Conservation (phyloP, 92 coral and sea anemone species). For the Desmophyllum pertusum region DNA sequence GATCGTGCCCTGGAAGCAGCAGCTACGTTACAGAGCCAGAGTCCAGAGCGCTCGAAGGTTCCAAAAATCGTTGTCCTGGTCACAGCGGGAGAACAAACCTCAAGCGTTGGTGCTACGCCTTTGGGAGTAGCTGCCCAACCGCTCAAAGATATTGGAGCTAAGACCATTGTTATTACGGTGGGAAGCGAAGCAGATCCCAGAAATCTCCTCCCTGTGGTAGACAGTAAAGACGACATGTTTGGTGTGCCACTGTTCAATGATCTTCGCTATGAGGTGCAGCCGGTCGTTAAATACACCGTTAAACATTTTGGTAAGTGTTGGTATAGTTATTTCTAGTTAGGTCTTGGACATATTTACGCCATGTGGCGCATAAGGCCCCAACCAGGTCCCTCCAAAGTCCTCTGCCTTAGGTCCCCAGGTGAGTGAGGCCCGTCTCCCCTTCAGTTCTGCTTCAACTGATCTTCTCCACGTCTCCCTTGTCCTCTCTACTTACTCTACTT, state of each 20-base stretch:
- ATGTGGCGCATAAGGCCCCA: too few relatives aligned
- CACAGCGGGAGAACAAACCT: constrained; percentile 75
- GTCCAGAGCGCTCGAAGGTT: constrained; percentile 61
- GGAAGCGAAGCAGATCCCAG: constrained; percentile 67
- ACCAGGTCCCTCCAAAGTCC: too few relatives aligned
- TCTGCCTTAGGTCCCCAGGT: too few relatives aligned
- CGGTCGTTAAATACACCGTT: constrained; percentile 42
- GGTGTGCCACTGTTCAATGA: constrained; percentile 46
- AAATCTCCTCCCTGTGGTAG: constrained; percentile 62
- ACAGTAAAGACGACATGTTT: constrained; percentile 64
- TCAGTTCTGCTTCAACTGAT: too few relatives aligned
- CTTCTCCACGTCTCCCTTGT: too few relatives aligned
- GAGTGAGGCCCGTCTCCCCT: too few relatives aligned
- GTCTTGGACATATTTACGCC: too few relatives aligned
- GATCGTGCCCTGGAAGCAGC: constrained; percentile 64
- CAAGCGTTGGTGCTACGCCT: constrained; percentile 38
- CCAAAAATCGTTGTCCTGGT: constrained; percentile 76
- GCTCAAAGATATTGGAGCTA: constrained; percentile 67
- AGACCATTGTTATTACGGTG: constrained; percentile 73
- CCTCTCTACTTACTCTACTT: too few relatives aligned
- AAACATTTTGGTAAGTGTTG: constrained; percentile 34
- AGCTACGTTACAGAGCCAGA: constrained; percentile 38
- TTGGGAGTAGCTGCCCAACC: constrained; percentile 61
- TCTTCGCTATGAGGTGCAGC: constrained; percentile 49
- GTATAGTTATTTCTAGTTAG: too few relatives aligned